Evolutionary conservation across 2,113 vertebrate genomes (phyloP).

Genomic region (Eudorcas thomsonii): DNA sequence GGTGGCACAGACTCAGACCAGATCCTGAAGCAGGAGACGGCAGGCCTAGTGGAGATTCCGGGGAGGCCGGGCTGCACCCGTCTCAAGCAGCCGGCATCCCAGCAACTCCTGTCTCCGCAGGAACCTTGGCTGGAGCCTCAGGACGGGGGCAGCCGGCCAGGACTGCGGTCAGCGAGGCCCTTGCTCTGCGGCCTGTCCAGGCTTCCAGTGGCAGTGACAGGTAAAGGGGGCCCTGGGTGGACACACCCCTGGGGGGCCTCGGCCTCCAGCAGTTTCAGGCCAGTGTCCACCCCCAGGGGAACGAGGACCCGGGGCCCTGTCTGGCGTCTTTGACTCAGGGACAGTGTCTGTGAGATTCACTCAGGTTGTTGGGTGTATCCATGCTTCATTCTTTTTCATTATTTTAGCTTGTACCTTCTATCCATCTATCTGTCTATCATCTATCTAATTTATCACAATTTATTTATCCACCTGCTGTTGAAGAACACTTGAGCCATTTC

Average conservation of each 20-base stretch:
- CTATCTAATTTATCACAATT: background rate
- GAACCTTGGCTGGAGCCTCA: background rate
- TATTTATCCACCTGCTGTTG: background rate
- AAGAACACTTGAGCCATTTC: background rate
- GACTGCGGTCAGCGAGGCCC: background rate
- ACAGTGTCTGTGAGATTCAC: background rate
- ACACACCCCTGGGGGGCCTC: background rate
- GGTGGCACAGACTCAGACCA: background rate
- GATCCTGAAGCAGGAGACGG: rapidly evolving
- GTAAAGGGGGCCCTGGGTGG: background rate
- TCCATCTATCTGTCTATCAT: background rate
- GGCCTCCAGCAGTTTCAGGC: background rate
- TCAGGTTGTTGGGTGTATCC: background rate
- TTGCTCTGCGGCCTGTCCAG: background rate
- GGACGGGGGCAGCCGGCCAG: background rate
- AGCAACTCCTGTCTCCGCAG: rapidly evolving
- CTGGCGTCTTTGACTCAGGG: background rate
- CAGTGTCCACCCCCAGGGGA: background rate
- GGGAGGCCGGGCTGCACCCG: background rate
- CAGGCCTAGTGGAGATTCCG: rapidly evolving
- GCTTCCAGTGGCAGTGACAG: background rate
- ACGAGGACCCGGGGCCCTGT: background rate
- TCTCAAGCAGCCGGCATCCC: rapidly evolving
- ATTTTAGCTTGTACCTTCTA: background rate
- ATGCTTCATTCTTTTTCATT: background rate